Evolutionary conservation across 2,113 vertebrate species (phyloP), one percentile per base, ranked within the genome.

Genomic region (Acinonyx jubatus): DNA sequence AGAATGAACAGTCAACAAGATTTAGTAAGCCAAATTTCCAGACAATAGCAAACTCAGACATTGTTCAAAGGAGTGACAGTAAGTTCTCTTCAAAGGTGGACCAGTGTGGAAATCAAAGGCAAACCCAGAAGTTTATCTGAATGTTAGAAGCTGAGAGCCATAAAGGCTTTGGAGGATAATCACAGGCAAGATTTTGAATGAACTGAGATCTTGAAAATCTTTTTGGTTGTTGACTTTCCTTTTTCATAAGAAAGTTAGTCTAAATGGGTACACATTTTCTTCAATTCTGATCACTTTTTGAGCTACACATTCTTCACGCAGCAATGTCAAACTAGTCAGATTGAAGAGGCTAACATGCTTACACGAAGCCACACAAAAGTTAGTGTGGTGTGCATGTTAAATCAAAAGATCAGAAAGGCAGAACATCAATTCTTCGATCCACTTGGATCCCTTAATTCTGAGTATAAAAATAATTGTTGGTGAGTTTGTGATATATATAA

Each of bases 381-480:
- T 68, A 88, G 31, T 55, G 27, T 45, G 18, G 3, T 63, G 18
- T 13, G 14, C n/a, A 36, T 14, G 18, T 57, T 82, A 79, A 96
- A 89, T 55, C 50, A 85, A 78, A 96, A 91, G 31, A 76, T 84
- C 18, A 90, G 33, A 86, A 90, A 85, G 57, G 65, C 29, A 89
- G 18, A 45, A 36, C 14, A 38, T 89, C 50, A 78, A 31, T 89
- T 61, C 7, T 90, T 83, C 48, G 1, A 78, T 94, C 63, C 14
- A 65, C 27, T 68, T 61, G 4, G 23, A 78, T 87, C 41, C 14
- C 76, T 92, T 61, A 92, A 96, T 96, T 96, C 80, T 74, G 31
- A 76, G 38, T 29, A 52, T 63, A 91, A 97, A 96, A 88, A 41
- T 66, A 87, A 80, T 68, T 82, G 4, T 85, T 95, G 55, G 18